These are phyloP conservation scores for Pantala flavescens DNA, from an alignment of 1,140 invertebrate genomes.

Conservation along the genomic window DNA sequence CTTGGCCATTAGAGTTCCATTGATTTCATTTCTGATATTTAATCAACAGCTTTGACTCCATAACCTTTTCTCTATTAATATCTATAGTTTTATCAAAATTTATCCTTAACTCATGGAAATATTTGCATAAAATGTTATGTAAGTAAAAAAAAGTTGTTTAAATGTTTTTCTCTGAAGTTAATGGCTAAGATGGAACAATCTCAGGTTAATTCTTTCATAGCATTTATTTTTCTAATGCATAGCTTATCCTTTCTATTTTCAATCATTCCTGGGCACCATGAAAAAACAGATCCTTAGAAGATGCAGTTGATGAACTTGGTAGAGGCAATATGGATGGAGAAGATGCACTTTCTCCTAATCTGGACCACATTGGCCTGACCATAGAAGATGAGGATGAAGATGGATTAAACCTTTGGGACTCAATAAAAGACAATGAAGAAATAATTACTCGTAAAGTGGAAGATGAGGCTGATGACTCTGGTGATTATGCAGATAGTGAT, in stretches of 20 bases:
- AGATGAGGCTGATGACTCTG: neutral
- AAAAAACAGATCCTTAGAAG: neutral
- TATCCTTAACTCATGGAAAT: too few relatives aligned
- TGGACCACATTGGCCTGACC: neutral
- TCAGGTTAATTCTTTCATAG: too few relatives aligned
- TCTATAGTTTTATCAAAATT: too few relatives aligned
- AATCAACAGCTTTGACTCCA: too few relatives aligned
- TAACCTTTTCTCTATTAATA: too few relatives aligned
- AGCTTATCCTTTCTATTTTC: neutral
- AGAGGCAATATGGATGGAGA: neutral
- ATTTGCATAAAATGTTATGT: too few relatives aligned
- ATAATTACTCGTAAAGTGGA: neutral
- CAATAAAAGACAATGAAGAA: neutral
- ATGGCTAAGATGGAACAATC: too few relatives aligned
- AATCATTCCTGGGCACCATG: neutral
- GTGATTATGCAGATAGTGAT: neutral
- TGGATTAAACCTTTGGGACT: neutral
- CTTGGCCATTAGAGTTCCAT: too few relatives aligned
- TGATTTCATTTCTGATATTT: too few relatives aligned
- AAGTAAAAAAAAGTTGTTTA: too few relatives aligned
- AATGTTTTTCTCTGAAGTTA: too few relatives aligned
- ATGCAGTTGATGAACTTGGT: neutral
- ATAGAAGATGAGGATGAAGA: slow-evolving; percentile 7
- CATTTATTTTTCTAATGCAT: too few relatives aligned
- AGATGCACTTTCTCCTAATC: neutral